Conservation (phyloP, 2,888 invertebrate species). For the Miltochrista miniata region DNA sequence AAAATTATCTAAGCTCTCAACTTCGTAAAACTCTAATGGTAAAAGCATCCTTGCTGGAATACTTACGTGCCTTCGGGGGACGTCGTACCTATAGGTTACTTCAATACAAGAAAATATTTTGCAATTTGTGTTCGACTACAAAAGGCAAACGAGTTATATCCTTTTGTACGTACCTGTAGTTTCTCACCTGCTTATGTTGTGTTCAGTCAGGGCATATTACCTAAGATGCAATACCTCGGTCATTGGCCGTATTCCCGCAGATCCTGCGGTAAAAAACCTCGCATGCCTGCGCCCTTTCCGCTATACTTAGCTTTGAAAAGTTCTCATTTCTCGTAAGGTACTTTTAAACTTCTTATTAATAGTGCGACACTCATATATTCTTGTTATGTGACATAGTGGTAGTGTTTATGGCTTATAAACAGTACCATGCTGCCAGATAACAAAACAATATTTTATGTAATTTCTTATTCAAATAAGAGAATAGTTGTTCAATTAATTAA, state of each 20-base stretch:
- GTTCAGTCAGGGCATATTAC: slow-evolving; percentile 67
- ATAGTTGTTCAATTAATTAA: too few species aligned
- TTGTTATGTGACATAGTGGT: slow-evolving; percentile 5
- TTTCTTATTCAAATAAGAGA: background rate
- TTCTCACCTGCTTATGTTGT: slow-evolving; percentile 75
- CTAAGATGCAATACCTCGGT: slow-evolving; percentile 76
- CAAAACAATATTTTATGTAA: background rate
- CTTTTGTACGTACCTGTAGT: slow-evolving; percentile 65
- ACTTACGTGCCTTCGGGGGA: too few species aligned
- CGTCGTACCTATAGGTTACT: too few species aligned
- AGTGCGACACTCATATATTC: slow-evolving; percentile 1
- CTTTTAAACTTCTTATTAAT: slow-evolving; percentile 6
- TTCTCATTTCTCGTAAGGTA: slow-evolving; percentile 19
- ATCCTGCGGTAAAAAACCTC: slow-evolving; percentile 50
- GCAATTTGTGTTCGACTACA: slow-evolving; percentile 22
- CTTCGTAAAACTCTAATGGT: too few species aligned
- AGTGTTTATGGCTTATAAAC: slow-evolving; percentile 7
- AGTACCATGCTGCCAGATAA: slow-evolving; percentile 3
- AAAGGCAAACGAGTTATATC: slow-evolving; percentile 48
- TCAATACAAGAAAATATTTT: slow-evolving; percentile 5
- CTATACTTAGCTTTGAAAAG: slow-evolving; percentile 17
- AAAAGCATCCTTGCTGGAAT: too few species aligned
- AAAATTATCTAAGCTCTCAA: too few species aligned
- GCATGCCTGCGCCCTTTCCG: slow-evolving; percentile 31
- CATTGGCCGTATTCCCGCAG: slow-evolving; percentile 63